Evolutionary conservation across 1,140 invertebrate genomes (phyloP).

Genomic region (Adelges cooleyi): DNA sequence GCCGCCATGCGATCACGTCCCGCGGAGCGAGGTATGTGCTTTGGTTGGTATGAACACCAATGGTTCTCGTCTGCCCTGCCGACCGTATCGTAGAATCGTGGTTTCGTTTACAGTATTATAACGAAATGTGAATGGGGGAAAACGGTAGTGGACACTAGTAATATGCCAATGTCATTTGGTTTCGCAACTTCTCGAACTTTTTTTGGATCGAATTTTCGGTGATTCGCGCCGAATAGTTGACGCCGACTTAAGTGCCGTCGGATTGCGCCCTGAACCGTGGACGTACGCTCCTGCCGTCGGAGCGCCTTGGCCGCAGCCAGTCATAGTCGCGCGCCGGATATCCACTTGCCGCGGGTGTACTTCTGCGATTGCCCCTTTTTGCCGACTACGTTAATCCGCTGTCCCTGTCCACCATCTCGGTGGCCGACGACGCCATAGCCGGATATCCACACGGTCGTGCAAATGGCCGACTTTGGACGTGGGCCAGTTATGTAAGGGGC

Average conservation of each 20-base stretch:
- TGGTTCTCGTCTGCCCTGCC: constrained; percentile 17
- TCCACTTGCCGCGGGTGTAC: background rate
- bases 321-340: background rate
- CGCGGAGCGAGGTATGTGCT: background rate
- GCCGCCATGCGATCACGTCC: background rate
- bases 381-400: background rate
- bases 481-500: constrained; percentile 28
- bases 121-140: background rate
- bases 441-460: constrained; percentile 6
- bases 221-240: too few relatives aligned
- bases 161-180: background rate
- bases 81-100: constrained; percentile 26
- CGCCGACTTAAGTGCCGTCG: too few relatives aligned
- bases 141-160: background rate
- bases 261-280: too few relatives aligned
- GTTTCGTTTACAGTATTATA: constrained; percentile 18
- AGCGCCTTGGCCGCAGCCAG: background rate
- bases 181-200: background rate
- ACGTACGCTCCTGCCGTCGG: background rate
- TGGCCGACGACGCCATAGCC: background rate
- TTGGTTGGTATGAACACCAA: constrained; percentile 24
- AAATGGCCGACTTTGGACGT: constrained; percentile 26
- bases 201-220: too few relatives aligned
- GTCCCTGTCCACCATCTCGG: background rate
- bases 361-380: background rate